These are phyloP conservation scores for Chiloscyllium punctatum DNA, from an alignment of 2,797 vertebrate genomes.

Conservation along the genomic window DNA sequence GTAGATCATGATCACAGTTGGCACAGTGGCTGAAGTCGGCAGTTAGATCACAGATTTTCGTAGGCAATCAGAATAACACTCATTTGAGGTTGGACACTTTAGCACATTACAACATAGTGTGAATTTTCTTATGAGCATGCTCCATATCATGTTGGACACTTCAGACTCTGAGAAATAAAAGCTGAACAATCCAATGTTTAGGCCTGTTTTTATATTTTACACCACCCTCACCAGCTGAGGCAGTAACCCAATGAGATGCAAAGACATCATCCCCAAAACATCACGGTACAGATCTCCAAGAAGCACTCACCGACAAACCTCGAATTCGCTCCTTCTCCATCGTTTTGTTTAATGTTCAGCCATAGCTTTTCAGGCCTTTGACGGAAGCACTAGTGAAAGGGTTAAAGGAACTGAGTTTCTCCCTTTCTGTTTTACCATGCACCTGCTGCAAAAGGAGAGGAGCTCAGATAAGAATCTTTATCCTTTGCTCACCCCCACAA, in stretches of 20 bases:
- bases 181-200: not conserved
- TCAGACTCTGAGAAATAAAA: not conserved
- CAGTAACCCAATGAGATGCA: not conserved
- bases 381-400: not conserved
- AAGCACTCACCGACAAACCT: slow-evolving; percentile 14
- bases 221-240: not conserved
- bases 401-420: slow-evolving; percentile 2
- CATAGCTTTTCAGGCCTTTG: not conserved
- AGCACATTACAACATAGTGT: no score
- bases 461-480: slow-evolving; percentile 32
- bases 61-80: not conserved
- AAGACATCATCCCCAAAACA: not conserved
- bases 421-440: slow-evolving; percentile 15
- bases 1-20: not conserved
- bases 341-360: not conserved
- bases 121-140: not conserved
- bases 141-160: not conserved
- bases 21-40: not conserved
- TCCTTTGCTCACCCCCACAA: slow-evolving; percentile 8
- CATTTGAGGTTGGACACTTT: not conserved
- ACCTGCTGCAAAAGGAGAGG: slow-evolving; percentile 31
- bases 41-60: not conserved
- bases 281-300: not conserved
- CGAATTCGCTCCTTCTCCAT: not conserved
- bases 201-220: not conserved